Base-by-base conservation (phyloP, 2,113 vertebrate genomes). In the Lophotis ruficrista region DNA sequence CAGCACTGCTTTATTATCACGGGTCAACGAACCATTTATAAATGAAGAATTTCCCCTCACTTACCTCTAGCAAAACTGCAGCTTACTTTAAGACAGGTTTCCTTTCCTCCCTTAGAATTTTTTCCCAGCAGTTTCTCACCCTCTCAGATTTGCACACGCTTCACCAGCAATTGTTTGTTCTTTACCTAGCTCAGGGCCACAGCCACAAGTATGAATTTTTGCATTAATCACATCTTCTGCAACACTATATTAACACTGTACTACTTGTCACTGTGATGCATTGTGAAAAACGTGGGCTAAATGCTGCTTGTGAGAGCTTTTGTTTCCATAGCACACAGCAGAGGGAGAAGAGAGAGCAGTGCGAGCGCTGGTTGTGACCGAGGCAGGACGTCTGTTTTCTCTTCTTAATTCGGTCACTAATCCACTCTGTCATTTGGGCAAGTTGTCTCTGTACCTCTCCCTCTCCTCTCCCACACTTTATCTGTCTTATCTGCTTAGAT, bases 21-120 rank as follows among this genome's bases (percentile, higher is more conserved):
- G 97, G 98, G 97, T 97, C 98, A 98, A 97, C 68, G 94, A 98
- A 97, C 96, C 93, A 17, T 95, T 98, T 98, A 97, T 93, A 97
- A 97, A 97, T 97, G 95, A 98, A 98, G 97, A 97, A 97, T 97
- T 98, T 98, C 90, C 96, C 96, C 96, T 97, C 94, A 93, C 95
- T 98, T 97, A 97, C 95, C 97, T 96, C 94, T 90, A 97, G 94
- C 84, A 96, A 97, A 98, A 89, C 86, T 80, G 45, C 93, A 95
- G 85, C 85, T 94, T 97, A 88, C 57, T 88, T 85, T 94, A 81
- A 87, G 79, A 71, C 81, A 89, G 89, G 72, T 68, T 97, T 79
- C 61, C 41, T 92, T 93, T 81, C 30, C 83, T 71, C n/a, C 33
- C 41, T 77, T 53, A 16, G 35, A 31, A 21, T 77, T 86, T 64